Evolutionary conservation across 2,888 invertebrate genomes (phyloP).

Genomic region (Sarcophaga variegata): DNA sequence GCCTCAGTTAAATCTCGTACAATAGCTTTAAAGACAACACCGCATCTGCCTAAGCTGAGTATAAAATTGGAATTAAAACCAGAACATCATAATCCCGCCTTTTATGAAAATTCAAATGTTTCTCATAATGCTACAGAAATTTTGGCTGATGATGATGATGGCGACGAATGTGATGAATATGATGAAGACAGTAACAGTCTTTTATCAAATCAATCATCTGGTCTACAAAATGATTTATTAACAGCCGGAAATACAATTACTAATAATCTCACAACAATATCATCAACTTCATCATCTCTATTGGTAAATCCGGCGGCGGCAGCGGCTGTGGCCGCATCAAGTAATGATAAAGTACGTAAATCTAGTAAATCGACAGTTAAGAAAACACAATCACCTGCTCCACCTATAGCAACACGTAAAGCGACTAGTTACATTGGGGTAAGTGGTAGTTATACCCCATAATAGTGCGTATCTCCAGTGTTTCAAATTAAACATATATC

Average conservation of each 20-base stretch:
- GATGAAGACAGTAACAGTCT: conserved; percentile 79
- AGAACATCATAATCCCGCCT: conserved; percentile 79
- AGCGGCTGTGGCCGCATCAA: conserved; percentile 38
- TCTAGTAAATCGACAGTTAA: conserved; percentile 72
- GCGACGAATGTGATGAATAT: conserved; percentile 74
- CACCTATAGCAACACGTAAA: conserved; percentile 84
- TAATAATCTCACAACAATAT: conserved; percentile 57
- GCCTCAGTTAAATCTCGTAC: conserved; percentile 76
- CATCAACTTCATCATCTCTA: conserved; percentile 50
- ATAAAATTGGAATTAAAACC: conserved; percentile 81
- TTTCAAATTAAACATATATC: too few species aligned
- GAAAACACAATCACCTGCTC: conserved; percentile 81
- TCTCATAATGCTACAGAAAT: conserved; percentile 70
- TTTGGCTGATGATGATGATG: conserved; percentile 75
- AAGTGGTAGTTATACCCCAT: conserved; percentile 72
- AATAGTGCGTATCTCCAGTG: conserved; percentile 66
- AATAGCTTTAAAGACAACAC: conserved; percentile 78
- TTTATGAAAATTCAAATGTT: conserved; percentile 77
- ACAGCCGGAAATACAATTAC: conserved; percentile 15
- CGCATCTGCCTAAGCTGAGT: conserved; percentile 79
- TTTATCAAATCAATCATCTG: conserved; percentile 75
- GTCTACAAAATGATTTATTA: conserved; percentile 47
- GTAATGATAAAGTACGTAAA: conserved; percentile 68
- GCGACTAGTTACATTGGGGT: conserved; percentile 86
- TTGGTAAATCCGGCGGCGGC: conserved; percentile 60